Evolutionary conservation across 2,888 invertebrate species (phyloP).

Genomic region (Drymonia ruficornis): DNA sequence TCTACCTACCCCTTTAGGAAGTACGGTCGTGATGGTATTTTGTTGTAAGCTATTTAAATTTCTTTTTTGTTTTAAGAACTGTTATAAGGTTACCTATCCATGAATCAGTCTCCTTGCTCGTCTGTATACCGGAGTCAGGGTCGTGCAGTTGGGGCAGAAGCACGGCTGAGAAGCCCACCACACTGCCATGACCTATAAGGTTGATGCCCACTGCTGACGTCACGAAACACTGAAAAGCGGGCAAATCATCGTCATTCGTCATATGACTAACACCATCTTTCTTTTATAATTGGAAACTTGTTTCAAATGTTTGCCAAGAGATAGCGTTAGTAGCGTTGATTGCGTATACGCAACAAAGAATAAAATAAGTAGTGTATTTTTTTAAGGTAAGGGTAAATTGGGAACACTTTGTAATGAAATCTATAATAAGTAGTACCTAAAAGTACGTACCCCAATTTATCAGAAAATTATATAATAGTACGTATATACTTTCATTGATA

Average conservation of each 20-base stretch:
- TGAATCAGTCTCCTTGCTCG: slow-evolving; percentile 73
- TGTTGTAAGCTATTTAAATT: too few species aligned
- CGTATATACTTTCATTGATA: too few species aligned
- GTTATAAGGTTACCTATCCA: slow-evolving; percentile 74
- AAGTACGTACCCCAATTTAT: too few species aligned
- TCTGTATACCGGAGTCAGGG: slow-evolving; percentile 59
- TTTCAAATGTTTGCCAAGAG: not conserved
- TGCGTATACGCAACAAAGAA: not conserved
- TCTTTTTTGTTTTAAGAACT: too few species aligned
- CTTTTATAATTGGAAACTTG: not conserved
- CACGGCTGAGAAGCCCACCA: slow-evolving; percentile 83
- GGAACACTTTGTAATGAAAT: too few species aligned
- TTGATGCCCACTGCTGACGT: slow-evolving; percentile 58
- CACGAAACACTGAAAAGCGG: slow-evolving; percentile 56
- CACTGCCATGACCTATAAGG: slow-evolving; percentile 57
- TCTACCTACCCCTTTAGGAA: too few species aligned
- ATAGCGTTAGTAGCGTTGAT: not conserved
- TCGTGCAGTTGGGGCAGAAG: slow-evolving; percentile 81
- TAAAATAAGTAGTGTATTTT: not conserved
- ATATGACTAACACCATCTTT: not conserved
- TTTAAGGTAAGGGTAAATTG: too few species aligned
- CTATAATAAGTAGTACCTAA: too few species aligned
- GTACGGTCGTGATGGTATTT: too few species aligned
- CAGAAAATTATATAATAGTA: too few species aligned
- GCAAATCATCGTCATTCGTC: not conserved